These are phyloP conservation scores for Hipposideros larvatus DNA, from an alignment of 2,797 vertebrate genomes.

Conservation along the genomic window DNA sequence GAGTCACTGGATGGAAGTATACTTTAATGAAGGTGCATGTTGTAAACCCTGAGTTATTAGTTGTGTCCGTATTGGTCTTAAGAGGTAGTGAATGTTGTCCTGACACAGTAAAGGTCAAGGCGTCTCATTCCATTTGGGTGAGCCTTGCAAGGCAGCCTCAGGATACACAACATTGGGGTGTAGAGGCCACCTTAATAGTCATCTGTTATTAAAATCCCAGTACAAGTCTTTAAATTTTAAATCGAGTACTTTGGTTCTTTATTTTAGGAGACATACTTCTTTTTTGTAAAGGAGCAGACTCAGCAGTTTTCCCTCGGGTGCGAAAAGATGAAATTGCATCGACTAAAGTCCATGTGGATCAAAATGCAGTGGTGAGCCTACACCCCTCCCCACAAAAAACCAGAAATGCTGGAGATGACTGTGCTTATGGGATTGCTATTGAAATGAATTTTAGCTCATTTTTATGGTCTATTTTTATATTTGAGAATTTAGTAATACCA, in stretches of 20 bases:
- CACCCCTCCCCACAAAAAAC: not conserved
- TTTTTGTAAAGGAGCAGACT: constrained; percentile 99
- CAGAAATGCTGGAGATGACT: not conserved
- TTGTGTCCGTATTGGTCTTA: constrained; percentile 13
- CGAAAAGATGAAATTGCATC: constrained; percentile 93
- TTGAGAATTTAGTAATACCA: not conserved
- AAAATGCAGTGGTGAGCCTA: constrained; percentile 93
- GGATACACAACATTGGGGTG: not conserved
- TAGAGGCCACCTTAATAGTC: not conserved
- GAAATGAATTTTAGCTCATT: constrained; percentile 17
- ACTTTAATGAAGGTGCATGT: not conserved
- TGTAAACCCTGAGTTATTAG: not conserved
- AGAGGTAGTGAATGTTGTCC: not conserved
- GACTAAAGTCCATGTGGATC: constrained; percentile 95
- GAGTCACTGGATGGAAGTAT: not conserved
- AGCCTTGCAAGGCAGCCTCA: not conserved
- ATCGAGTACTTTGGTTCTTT: constrained; percentile 70
- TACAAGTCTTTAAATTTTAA: constrained; percentile 56
- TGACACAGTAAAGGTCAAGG: not conserved
- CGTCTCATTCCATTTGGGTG: constrained; percentile 24
- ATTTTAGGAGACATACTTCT: constrained; percentile 94
- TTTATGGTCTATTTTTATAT: constrained; percentile 3
- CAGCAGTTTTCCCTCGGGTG: constrained; percentile 96
- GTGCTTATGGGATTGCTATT: not conserved
- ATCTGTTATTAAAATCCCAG: constrained; percentile 35